Percentiles rank a stretch among this genome's conserved stretches.
phyloP scores from a whole-genome alignment of 2,888 invertebrate genomes.

The Cataglyphis cursor region DNA sequence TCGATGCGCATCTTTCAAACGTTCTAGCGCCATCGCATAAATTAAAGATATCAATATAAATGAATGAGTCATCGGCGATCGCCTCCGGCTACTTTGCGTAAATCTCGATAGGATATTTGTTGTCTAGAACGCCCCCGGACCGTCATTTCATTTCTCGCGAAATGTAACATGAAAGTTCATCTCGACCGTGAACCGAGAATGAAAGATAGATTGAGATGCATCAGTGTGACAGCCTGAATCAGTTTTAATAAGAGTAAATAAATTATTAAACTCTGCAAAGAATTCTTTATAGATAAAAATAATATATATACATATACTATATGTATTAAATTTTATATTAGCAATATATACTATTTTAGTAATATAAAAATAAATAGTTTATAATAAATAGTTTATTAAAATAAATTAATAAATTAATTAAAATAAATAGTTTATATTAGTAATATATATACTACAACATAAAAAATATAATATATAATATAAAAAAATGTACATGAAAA shows the following conservation, averaged over 20 bases:
- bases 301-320: background rate
- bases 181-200: background rate
- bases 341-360: too few relatives aligned
- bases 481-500: background rate
- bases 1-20: conserved; percentile 24
- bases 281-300: background rate
- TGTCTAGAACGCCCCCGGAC: background rate
- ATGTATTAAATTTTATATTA: too few relatives aligned
- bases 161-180: conserved; percentile 31
- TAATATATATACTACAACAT: too few relatives aligned
- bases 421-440: too few relatives aligned
- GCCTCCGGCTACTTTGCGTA: conserved; percentile 22
- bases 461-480: background rate
- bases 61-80: conserved; percentile 29
- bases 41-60: conserved; percentile 50
- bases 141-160: conserved; percentile 20
- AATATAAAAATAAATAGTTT: too few relatives aligned
- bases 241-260: background rate
- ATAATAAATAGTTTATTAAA: too few relatives aligned
- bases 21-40: conserved; percentile 43
- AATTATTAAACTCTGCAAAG: background rate
- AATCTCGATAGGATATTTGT: conserved; percentile 32
- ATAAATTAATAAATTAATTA: too few relatives aligned
- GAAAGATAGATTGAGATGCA: background rate
- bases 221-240: too few relatives aligned